Base-by-base conservation (phyloP, 2,888 invertebrate species). In the Eueremaeus valkanovi region DNA sequence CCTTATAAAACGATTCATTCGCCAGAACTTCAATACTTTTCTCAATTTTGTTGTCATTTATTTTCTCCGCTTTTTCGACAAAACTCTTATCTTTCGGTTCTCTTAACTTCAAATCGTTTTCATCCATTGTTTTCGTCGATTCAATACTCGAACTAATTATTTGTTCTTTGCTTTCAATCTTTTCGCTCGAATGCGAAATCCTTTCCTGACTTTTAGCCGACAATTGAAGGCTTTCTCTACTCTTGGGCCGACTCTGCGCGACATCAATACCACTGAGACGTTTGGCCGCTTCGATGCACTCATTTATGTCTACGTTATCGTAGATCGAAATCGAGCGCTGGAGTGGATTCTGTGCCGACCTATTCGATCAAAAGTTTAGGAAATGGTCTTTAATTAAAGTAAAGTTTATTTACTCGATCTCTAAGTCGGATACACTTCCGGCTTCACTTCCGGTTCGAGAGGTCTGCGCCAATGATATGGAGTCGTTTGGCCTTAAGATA, bases 281-380 rank as follows among this genome's bases (percentile, higher is more conserved):
- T 55, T 74, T 74, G 58, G 76, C 78, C 49, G 78, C 76, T 70
- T 76, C 77, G 16, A 78, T 72, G 55, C 78, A 78, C 49, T 76
- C 77, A 58, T 75, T 77, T 45, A 76, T 72, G 29, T 79, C 79
- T 51, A 79, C 78, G 73, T 78, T 79, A 75, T 79, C 79, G 75
- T 79, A 79, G 73, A 79, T 73, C 29, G 79, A 79, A 49, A 78
- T 73, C 45, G 79, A 78, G 24, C 79, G 77, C 55, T 78, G 74
- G 31, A 79, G 58, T 75, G 78, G 76, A 31, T 3, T 63, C 27
- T 31, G 33, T n/a, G 29, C 63, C 11, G 11, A 31, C 29, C 63
- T 63, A 33, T 55, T 55, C 6, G 3, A 49, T 49, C n/a, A 49
- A 18, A 18, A 3, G 45, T 49, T 49, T 49, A 49, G 16, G 6